Conservation (phyloP, 2,113 vertebrate genomes). For the Vulpes ferrilata region DNA sequence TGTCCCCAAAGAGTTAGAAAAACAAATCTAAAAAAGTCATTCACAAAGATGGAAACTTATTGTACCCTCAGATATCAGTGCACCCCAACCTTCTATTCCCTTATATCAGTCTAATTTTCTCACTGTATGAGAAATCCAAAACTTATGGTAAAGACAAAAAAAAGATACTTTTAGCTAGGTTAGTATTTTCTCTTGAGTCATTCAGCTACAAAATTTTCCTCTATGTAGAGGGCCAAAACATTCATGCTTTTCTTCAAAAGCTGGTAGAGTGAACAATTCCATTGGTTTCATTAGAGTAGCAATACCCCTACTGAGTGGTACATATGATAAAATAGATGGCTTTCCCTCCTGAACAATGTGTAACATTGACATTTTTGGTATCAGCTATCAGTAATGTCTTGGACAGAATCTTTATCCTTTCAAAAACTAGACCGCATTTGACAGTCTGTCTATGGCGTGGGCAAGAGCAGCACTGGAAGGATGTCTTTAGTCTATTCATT, state of each 20-base stretch:
- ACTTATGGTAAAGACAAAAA: not conserved
- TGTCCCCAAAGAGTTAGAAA: not conserved
- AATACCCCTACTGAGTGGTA: not conserved
- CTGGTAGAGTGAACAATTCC: slow-evolving; percentile 6
- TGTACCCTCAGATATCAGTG: not conserved
- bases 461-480: too few species aligned
- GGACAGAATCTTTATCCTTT: not conserved
- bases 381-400: not conserved
- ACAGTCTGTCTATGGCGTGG: not conserved
- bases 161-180: slow-evolving; percentile 31
- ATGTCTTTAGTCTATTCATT: not conserved
- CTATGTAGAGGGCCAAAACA: not conserved
- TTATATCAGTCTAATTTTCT: not conserved
- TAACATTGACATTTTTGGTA: not conserved
- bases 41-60: slow-evolving; percentile 2
- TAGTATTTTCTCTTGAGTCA: slow-evolving; percentile 54
- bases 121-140: not conserved
- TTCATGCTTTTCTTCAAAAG: slow-evolving; percentile 41
- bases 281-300: not conserved
- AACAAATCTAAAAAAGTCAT: slow-evolving; percentile 11
- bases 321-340: not conserved
- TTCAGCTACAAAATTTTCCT: slow-evolving; percentile 30
- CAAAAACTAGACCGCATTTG: not conserved
- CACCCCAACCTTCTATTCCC: not conserved
- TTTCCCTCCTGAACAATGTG: not conserved